Conservation (phyloP, 2,113 vertebrate species). For the Vireo altiloquus region DNA sequence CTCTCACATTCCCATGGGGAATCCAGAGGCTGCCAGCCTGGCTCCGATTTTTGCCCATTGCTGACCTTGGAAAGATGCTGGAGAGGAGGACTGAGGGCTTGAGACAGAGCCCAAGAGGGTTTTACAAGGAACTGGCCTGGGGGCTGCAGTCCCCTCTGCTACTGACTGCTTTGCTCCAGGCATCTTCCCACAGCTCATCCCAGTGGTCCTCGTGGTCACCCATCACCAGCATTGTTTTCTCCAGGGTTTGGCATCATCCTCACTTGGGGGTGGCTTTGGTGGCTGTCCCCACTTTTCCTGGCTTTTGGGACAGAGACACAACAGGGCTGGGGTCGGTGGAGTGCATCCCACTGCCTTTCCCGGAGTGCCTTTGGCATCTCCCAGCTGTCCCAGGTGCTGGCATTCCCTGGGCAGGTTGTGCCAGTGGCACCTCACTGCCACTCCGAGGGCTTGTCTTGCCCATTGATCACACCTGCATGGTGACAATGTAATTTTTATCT, state of each 20-base stretch:
- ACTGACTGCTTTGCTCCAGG: background rate
- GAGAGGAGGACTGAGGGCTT: background rate
- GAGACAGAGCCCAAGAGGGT: background rate
- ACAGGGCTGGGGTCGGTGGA: background rate
- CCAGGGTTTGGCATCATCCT: background rate
- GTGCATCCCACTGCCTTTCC: background rate
- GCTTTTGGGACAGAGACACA: background rate
- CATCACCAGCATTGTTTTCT: background rate
- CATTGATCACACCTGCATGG: slow-evolving; percentile 75
- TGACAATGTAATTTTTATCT: slow-evolving; percentile 83
- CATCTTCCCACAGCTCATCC: rapidly evolving
- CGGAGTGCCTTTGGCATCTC: background rate
- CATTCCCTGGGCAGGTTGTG: background rate
- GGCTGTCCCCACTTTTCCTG: background rate
- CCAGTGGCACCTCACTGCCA: background rate
- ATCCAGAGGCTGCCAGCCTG: background rate
- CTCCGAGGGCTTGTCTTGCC: background rate
- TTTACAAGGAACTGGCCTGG: background rate
- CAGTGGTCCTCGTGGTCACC: background rate
- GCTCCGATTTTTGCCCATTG: background rate
- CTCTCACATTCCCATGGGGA: background rate
- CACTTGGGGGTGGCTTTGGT: background rate
- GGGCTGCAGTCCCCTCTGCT: background rate
- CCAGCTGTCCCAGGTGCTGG: background rate
- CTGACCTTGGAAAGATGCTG: background rate